These are phyloP conservation scores for Cotesia chilonis DNA, from an alignment of 1,140 invertebrate genomes.

Conservation along the genomic window DNA sequence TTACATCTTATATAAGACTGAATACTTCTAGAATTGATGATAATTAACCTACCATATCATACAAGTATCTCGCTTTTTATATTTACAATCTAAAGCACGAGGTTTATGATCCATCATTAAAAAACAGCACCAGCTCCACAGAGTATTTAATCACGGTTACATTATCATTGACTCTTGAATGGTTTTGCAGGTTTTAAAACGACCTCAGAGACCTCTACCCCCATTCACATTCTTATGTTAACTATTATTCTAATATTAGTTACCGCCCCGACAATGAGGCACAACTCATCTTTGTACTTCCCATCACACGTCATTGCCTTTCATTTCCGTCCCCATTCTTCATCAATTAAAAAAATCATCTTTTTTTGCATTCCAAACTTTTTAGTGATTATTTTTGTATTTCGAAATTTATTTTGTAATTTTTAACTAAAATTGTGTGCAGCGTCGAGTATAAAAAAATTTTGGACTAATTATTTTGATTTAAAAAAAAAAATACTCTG, in stretches of 20 bases:
- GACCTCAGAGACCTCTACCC: slow-evolving; percentile 18
- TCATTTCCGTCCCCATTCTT: not conserved
- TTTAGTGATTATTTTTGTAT: too few relatives aligned
- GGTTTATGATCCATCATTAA: not conserved
- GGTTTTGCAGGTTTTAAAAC: slow-evolving; percentile 35
- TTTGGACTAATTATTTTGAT: too few relatives aligned
- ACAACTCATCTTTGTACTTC: slow-evolving; percentile 58
- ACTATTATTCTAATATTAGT: slow-evolving; percentile 59
- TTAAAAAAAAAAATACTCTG: too few relatives aligned
- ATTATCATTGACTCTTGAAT: slow-evolving; percentile 12
- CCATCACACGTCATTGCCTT: slow-evolving; percentile 21
- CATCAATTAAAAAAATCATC: not conserved
- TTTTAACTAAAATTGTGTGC: too few relatives aligned
- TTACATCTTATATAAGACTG: too few relatives aligned
- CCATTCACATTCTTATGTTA: slow-evolving; percentile 14
- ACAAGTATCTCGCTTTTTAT: too few relatives aligned
- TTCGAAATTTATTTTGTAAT: too few relatives aligned
- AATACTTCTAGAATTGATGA: too few relatives aligned
- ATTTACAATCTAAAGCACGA: not conserved
- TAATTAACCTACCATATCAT: too few relatives aligned
- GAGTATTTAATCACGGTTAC: slow-evolving; percentile 54
- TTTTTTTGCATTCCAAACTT: too few relatives aligned
- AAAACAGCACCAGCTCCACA: slow-evolving; percentile 10
- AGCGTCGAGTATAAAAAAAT: too few relatives aligned
- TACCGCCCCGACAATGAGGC: slow-evolving; percentile 60